Base-by-base conservation (phyloP, 2,113 vertebrate genomes). In the Crotalus viridis region DNA sequence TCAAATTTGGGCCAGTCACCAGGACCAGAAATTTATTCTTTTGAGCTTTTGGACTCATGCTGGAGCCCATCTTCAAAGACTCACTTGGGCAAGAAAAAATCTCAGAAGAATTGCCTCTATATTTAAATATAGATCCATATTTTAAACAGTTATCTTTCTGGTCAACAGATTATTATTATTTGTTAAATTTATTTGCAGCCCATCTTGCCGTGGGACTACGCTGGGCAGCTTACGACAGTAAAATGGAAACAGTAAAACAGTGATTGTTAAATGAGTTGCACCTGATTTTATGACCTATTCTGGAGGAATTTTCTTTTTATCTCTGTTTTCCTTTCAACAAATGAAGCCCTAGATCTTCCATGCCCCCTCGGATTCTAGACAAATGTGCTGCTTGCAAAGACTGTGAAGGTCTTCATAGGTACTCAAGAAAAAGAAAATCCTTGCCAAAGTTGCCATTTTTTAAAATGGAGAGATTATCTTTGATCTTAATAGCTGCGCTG, bases 301-400 rank as follows among this genome's bases (percentile, higher is more conserved):
- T 69, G 86, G 26, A 55, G 46, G 3, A 88, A 28, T 74, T 95
- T 95, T 95, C 89, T 2, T 91, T 94, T 21, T 88, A 26, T 90
- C 39, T 22, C 21, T 94, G 17, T 91, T 89, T 89, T 81, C 33
- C 74, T 81, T 81, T 81, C 17, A 81, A 22, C 7, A 7, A 81
- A 81, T 39, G 69, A 39, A 39, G 69, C 6, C 5, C 5, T 39
- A 5, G 12, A 74, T 39, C 15, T 39, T 17, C 69, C 15, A 33
- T 74, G 15, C n/a, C 15, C n/a, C 4, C 28, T 61, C 15, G 10
- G 13, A 48, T 48, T 46, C 24, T 26, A 5, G 6, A 26, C 28
- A 89, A 89, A 64, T 89, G 24, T 48, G 24, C 26, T 89, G 57
- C 89, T 48, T 55, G 12, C 39, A 89, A 89, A 59, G 22, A 24